Evolutionary conservation across 2,113 vertebrate genomes (phyloP).

Genomic region (Progne subis): DNA sequence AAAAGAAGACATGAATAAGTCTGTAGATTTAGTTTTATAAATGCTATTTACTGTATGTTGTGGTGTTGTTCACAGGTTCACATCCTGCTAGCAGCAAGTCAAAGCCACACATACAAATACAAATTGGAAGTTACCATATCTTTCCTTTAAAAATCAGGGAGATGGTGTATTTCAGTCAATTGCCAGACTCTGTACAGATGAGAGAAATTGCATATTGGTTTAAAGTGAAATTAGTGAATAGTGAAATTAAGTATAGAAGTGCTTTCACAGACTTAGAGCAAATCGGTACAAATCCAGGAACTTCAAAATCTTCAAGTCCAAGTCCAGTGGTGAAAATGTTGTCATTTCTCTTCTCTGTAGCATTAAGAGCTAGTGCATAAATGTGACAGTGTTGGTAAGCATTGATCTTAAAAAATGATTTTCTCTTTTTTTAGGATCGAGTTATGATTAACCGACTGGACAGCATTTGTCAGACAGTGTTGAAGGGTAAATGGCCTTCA

Average conservation of each 20-base stretch:
- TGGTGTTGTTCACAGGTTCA: not conserved
- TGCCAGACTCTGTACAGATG: not conserved
- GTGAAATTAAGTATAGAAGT: not conserved
- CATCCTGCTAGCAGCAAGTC: not conserved
- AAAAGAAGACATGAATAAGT: not conserved
- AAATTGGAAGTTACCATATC: accelerated
- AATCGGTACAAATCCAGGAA: not conserved
- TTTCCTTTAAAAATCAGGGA: not conserved
- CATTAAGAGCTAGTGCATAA: not conserved
- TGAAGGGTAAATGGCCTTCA: conserved; percentile 97
- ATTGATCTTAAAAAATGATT: not conserved
- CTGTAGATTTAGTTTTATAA: not conserved
- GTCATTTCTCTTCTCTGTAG: not conserved
- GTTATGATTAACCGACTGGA: conserved; percentile 98
- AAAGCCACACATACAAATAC: not conserved
- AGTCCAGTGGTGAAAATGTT: not conserved
- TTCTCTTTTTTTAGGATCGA: conserved; percentile 82
- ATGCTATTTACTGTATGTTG: not conserved
- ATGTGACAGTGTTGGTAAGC: not conserved
- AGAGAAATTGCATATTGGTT: not conserved
- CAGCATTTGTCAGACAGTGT: conserved; percentile 96
- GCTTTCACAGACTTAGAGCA: not conserved
- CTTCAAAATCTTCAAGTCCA: not conserved
- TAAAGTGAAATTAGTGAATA: not conserved
- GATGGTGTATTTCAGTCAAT: not conserved